Evolutionary conservation across 53 echinoderm and acorn worm genomes (phyloP), one percentile per base, ranked within the genome.

Genomic region (Mesocentrotus franciscanus): DNA sequence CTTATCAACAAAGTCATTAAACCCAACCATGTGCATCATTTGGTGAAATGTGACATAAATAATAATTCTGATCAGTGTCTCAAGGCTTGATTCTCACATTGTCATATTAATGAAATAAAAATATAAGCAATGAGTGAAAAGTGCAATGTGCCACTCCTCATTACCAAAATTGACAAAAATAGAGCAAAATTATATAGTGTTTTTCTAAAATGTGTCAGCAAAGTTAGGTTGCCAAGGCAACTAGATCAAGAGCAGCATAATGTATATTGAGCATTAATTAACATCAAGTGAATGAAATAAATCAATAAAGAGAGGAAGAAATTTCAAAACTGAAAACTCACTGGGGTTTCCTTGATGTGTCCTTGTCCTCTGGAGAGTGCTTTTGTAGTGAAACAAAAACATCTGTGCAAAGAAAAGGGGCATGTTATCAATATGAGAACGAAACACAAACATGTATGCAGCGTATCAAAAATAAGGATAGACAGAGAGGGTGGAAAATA

Each of bases 271-370:
- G 11, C 16, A 81, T 81, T 10, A 81, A 33, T 76, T 0, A 10
- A 33, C 33, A 76, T 32, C 0, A 76, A 76, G n/a, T 32, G 26
- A 29, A 76, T 76, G 26, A 13, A 76, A 76, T 76, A 32, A 13
- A 32, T 33, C 33, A 76, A 75, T 75, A 35, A 22, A 78, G 64
- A 18, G 64, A 16, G 39, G 72, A 17, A 36, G 1, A 42, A 17
- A 83, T 83, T 16, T 18, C 0, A 18, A 39, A 79, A 79, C 0
- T 4, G 29, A 60, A 32, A 16, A 97, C 97, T 98, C 96, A 99
- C 99, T 98, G 99, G 76, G 99, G 97, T 96, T 99, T 99, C 74
- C 97, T 96, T 22, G 96, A 90, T 13, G 96, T 83, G 89, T 98
- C 98, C 85, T 95, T 90, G 1, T 97, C 93, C 49, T 99, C 99